These are phyloP conservation scores for Nomada ruficornis DNA, from an alignment of 2,888 invertebrate genomes.

Conservation along the genomic window DNA sequence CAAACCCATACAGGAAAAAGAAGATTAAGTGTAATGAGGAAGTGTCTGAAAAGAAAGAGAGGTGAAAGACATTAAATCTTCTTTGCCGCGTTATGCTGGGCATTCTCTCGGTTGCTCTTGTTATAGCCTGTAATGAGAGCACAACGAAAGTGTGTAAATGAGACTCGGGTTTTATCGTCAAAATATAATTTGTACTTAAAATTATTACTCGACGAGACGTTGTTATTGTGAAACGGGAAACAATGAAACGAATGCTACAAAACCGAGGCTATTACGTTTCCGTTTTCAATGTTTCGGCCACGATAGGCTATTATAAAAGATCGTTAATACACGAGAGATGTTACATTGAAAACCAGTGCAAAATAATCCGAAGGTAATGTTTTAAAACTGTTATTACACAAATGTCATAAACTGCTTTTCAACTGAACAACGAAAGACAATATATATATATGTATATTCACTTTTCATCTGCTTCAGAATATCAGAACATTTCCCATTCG, in stretches of 20 bases:
- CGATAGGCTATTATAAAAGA: neutral
- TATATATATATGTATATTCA: too few species aligned
- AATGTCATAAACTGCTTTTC: too few species aligned
- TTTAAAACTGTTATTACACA: too few species aligned
- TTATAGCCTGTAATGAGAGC: neutral
- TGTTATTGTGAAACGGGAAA: neutral
- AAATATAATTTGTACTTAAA: neutral
- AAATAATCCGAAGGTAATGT: neutral
- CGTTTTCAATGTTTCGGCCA: neutral
- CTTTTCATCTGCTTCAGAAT: too few species aligned
- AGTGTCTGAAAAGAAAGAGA: neutral
- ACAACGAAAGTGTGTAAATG: neutral
- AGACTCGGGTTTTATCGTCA: neutral
- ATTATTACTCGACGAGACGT: neutral
- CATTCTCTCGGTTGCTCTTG: neutral
- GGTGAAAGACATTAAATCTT: neutral
- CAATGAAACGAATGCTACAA: constrained; percentile 1
- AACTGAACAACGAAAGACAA: too few species aligned
- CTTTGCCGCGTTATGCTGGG: neutral
- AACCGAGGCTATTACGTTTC: neutral
- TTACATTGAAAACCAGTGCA: neutral
- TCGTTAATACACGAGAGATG: neutral
- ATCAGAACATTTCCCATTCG: too few species aligned
- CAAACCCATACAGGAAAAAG: too few species aligned
- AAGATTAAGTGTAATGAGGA: neutral